Base-by-base conservation (phyloP, 2,797 vertebrate genomes). In the Enteromius trimaculatus region DNA sequence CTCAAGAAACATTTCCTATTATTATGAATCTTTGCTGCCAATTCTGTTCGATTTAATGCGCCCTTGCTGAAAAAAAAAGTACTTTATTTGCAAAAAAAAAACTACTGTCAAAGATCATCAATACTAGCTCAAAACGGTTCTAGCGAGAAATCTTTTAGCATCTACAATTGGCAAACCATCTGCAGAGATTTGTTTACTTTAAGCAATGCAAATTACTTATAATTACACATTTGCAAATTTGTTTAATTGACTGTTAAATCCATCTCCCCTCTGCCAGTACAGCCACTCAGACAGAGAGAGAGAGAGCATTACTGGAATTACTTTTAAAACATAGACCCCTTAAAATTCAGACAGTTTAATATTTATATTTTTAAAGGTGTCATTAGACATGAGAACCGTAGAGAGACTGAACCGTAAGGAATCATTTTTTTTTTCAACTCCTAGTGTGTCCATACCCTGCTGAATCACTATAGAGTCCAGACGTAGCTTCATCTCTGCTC, bases 401-500 rank as follows among this genome's bases (percentile, higher is more conserved):
- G 55, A 23, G 53, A 58, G n/a, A 58, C n/a, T 26, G 23, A 71
- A 71, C 6, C 0, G 14, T 17, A 3, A 29, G n/a, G 69, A 71
- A 49, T 26, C 0, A 5, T 16, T 19, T 17, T 49, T 17, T 71
- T 23, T 17, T 77, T 77, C 42, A 19, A 62, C 5, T 31, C 49
- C 16, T n/a, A 74, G 16, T 0, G 3, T 85, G 88, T 90, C 82
- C 49, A 9, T 51, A 95, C 96, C 96, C 93, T 97, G 96, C 86
- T 97, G 96, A 90, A 97, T 97, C 85, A 97, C 96, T 26, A 97
- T 97, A n/a, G 96, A 97, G 78, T 97, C 96, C 14, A 97, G 90
- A 0, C 96, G 93, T n/a, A 97, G 94, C 37, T 97, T 97, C 96
- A 96, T 96, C 86, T 97, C 96, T 0, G 96, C 96, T 19, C 96